phyloP scores from a whole-genome alignment of 2,797 vertebrate genomes.

The Typhlichthys eigenmanni region DNA sequence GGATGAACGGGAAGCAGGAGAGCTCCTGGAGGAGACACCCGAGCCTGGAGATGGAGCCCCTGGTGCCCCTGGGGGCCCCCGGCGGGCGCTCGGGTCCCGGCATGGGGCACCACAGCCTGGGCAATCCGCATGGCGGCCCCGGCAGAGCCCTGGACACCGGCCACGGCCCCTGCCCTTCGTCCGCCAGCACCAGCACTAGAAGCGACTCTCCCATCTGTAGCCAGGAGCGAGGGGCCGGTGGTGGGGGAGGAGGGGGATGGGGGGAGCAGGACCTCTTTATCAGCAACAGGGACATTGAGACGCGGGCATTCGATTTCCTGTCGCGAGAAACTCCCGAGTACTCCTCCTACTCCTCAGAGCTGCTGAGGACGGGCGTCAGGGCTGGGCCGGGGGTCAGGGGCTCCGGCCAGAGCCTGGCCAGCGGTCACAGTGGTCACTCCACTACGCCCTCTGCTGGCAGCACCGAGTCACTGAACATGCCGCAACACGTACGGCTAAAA shows the following conservation, averaged over 20 bases:
- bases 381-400: constrained; percentile 71
- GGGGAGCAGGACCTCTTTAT: constrained; percentile 93
- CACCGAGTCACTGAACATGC: constrained; percentile 85
- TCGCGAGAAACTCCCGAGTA: constrained; percentile 78
- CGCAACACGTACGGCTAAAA: constrained; percentile 88
- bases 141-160: constrained; percentile 60
- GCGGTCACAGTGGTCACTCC: constrained; percentile 57
- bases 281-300: constrained; percentile 89
- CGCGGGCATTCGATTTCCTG: constrained; percentile 80
- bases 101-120: constrained; percentile 78
- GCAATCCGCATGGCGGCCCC: constrained; percentile 85
- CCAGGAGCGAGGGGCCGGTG: constrained; percentile 70
- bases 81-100: constrained; percentile 57
- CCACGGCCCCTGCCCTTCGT: constrained; percentile 70
- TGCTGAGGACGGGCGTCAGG: constrained; percentile 87
- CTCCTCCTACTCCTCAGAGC: constrained; percentile 81
- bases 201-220: constrained; percentile 79
- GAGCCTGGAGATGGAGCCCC: constrained; percentile 86
- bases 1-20: constrained; percentile 80
- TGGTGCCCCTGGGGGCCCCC: constrained; percentile 69
- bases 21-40: constrained; percentile 88
- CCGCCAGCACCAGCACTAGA: constrained; percentile 67
- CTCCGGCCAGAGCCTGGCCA: constrained; percentile 80
- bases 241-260: constrained; percentile 78
- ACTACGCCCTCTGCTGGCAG: constrained; percentile 73